Conservation (phyloP, 2,888 invertebrate species). For the Villa cingulata region DNA sequence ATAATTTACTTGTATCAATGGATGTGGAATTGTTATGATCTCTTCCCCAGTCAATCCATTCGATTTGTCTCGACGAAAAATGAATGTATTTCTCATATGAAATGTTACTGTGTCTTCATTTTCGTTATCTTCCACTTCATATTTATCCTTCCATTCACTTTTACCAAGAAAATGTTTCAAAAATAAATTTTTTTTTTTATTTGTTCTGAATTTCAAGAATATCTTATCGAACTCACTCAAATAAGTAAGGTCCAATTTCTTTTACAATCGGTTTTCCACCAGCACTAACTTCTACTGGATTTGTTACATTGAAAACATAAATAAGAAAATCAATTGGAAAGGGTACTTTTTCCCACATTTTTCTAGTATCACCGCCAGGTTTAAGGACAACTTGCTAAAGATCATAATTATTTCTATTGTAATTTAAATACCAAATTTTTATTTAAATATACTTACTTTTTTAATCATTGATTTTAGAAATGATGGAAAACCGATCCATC, state of each 20-base stretch:
- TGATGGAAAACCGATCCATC: constrained; percentile 12
- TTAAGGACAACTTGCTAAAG: constrained; percentile 59
- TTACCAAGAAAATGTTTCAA: background rate
- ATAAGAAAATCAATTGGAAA: constrained; percentile 63
- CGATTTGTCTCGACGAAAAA: constrained; percentile 48
- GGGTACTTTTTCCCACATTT: constrained; percentile 65
- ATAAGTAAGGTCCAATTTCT: constrained; percentile 72
- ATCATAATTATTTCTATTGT: no score
- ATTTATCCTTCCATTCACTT: constrained; percentile 74
- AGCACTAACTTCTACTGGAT: constrained; percentile 54
- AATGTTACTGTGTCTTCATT: constrained; percentile 61
- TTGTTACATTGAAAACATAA: constrained; percentile 70
- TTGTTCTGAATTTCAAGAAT: background rate
- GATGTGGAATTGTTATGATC: constrained; percentile 52
- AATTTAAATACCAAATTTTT: no score
- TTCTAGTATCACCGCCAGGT: constrained; percentile 57
- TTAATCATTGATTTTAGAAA: constrained; percentile 10
- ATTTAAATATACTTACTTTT: constrained; percentile 7
- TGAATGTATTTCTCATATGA: constrained; percentile 51
- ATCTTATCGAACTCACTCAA: constrained; percentile 50
- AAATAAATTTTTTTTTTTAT: background rate
- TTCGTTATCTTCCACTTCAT: constrained; percentile 55
- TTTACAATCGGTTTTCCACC: constrained; percentile 58
- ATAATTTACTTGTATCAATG: constrained; percentile 52
- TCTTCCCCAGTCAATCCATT: constrained; percentile 62